Percentiles rank a stretch among this genome's conserved stretches.
phyloP scores from a whole-genome alignment of 2,888 invertebrate genomes.

The Pseudeuparius sepicola region DNA sequence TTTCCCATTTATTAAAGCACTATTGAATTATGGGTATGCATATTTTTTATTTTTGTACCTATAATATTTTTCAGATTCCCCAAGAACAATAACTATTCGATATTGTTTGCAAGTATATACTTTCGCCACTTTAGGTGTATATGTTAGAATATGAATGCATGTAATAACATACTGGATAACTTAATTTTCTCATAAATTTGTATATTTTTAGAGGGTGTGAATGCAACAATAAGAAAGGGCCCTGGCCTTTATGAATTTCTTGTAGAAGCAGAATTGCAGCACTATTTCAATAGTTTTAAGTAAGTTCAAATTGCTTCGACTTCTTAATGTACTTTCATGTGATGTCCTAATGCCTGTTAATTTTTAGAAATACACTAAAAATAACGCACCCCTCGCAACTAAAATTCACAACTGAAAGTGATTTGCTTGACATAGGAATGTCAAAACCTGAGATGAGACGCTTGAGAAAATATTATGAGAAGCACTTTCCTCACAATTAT shows the following conservation, averaged over 20 bases:
- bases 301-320: slow-evolving; percentile 35
- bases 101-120: too few species aligned
- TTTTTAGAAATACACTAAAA: slow-evolving; percentile 74
- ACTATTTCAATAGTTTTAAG: slow-evolving; percentile 76
- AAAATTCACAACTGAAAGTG: slow-evolving; percentile 90
- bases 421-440: slow-evolving; percentile 83
- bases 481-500: slow-evolving; percentile 89
- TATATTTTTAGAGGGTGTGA: slow-evolving; percentile 30
- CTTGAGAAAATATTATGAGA: slow-evolving; percentile 86
- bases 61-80: too few species aligned
- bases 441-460: slow-evolving; percentile 91
- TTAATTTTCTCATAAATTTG: too few species aligned
- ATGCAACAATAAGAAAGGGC: slow-evolving; percentile 40
- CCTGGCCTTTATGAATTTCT: slow-evolving; percentile 81
- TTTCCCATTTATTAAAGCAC: slow-evolving; percentile 18
- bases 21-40: too few species aligned
- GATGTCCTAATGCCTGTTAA: background rate
- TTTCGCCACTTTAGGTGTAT: too few species aligned
- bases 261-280: slow-evolving; percentile 86
- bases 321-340: slow-evolving; percentile 4
- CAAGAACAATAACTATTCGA: too few species aligned
- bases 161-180: too few species aligned
- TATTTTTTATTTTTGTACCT: too few species aligned
- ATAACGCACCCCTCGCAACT: slow-evolving; percentile 79
- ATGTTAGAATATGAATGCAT: too few species aligned